These are phyloP conservation scores for Siniperca chuatsi DNA, from an alignment of 2,113 vertebrate genomes.

Conservation along the genomic window DNA sequence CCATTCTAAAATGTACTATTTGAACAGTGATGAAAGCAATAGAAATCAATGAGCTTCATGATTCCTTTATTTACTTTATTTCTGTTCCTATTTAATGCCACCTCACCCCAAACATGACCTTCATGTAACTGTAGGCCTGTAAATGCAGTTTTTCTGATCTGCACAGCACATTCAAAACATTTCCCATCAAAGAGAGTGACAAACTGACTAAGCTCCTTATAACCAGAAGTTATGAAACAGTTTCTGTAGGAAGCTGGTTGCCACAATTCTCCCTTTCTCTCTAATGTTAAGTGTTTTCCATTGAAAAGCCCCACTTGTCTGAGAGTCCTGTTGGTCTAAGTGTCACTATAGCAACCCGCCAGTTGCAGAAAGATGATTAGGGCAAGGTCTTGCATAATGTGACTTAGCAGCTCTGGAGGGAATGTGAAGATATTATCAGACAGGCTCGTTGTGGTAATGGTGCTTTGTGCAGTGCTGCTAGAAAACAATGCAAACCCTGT, in stretches of 20 bases:
- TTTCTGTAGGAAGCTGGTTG: conserved; percentile 45
- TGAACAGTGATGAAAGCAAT: neutral
- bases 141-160: neutral
- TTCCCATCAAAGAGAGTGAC: conserved; percentile 24
- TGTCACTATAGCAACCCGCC: conserved; percentile 62
- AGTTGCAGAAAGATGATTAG: conserved; percentile 43
- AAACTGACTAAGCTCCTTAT: conserved; percentile 34
- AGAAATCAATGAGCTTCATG: neutral
- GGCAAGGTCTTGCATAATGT: conserved; percentile 54
- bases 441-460: conserved; percentile 8
- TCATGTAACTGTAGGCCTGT: neutral
- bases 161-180: neutral
- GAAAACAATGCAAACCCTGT: conserved; percentile 51
- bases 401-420: conserved; percentile 36
- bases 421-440: conserved; percentile 27
- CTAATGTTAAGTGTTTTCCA: conserved; percentile 16
- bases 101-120: neutral
- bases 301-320: conserved; percentile 48
- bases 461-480: conserved; percentile 44
- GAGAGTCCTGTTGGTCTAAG: conserved; percentile 32
- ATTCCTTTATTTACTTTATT: neutral
- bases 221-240: conserved; percentile 47
- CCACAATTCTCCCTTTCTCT: conserved; percentile 38
- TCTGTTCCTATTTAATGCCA: neutral
- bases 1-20: neutral